These are phyloP conservation scores for Stratiomys singularior DNA, from an alignment of 2,888 invertebrate species.

Conservation along the genomic window DNA sequence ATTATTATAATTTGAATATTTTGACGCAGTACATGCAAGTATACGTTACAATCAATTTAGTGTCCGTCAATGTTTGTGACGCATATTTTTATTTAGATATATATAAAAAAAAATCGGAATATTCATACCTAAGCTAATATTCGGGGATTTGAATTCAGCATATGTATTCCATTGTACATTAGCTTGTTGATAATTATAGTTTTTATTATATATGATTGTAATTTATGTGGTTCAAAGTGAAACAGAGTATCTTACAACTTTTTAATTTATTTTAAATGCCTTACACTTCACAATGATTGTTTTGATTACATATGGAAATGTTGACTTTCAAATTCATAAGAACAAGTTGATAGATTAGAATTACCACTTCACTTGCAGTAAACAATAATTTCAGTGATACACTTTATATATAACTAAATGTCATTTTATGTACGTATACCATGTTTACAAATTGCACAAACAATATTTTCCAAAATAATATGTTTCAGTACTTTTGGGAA, in stretches of 20 bases:
- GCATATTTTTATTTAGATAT: too few relatives aligned
- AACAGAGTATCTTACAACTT: too few relatives aligned
- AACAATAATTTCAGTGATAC: background rate
- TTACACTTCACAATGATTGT: conserved; percentile 2
- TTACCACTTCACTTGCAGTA: background rate
- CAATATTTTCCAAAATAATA: conserved; percentile 22
- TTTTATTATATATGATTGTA: conserved; percentile 25
- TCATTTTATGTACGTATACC: conserved; percentile 1
- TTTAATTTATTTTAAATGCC: conserved; percentile 28
- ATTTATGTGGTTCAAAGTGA: conserved; percentile 18
- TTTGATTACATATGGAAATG: background rate
- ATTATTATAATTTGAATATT: too few relatives aligned
- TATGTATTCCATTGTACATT: conserved; percentile 36
- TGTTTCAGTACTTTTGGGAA: conserved; percentile 1
- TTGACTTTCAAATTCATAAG: background rate
- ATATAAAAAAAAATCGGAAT: too few relatives aligned
- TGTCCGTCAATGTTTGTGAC: too few relatives aligned
- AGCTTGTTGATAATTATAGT: conserved; percentile 34
- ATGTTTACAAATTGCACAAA: conserved; percentile 2
- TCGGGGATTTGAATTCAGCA: conserved; percentile 1
- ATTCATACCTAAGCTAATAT: background rate
- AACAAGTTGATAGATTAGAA: background rate
- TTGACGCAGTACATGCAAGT: too few relatives aligned
- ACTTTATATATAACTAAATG: background rate
- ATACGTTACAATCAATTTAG: too few relatives aligned